These are phyloP conservation scores for Chrysina gloriosa DNA, from an alignment of 2,888 invertebrate species.

Conservation along the genomic window DNA sequence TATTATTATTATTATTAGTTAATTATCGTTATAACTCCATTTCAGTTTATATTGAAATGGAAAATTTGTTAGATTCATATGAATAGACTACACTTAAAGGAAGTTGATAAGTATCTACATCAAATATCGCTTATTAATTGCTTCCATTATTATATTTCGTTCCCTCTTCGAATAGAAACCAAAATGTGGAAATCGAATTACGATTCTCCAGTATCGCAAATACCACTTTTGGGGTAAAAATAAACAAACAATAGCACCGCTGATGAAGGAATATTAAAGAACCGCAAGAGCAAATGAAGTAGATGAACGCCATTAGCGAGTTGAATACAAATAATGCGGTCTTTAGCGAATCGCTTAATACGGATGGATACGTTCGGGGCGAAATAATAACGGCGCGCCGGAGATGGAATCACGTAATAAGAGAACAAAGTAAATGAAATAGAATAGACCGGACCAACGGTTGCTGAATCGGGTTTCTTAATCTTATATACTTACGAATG, in stretches of 20 bases:
- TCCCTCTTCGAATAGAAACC: too few relatives aligned
- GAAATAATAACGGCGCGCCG: slow-evolving; percentile 8
- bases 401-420: slow-evolving; percentile 18
- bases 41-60: too few relatives aligned
- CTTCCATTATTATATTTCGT: too few relatives aligned
- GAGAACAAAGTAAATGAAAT: slow-evolving; percentile 15
- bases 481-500: slow-evolving; percentile 27
- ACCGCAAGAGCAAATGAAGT: slow-evolving; percentile 21
- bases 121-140: too few relatives aligned
- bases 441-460: background rate
- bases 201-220: background rate
- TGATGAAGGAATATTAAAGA: slow-evolving; percentile 16
- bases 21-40: too few relatives aligned
- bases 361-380: slow-evolving; percentile 8
- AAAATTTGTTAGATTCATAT: too few relatives aligned
- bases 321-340: slow-evolving; percentile 25
- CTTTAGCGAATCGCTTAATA: slow-evolving; percentile 26
- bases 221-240: background rate
- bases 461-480: slow-evolving; percentile 5
- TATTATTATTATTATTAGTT: too few relatives aligned
- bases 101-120: too few relatives aligned
- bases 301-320: slow-evolving; percentile 22
- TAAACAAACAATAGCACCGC: slow-evolving; percentile 12
- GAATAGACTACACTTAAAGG: too few relatives aligned
- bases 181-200: background rate